Evolutionary conservation across 2,888 invertebrate species (phyloP), one percentile per base, ranked within the genome.

Genomic region (Leucozona laternaria): DNA sequence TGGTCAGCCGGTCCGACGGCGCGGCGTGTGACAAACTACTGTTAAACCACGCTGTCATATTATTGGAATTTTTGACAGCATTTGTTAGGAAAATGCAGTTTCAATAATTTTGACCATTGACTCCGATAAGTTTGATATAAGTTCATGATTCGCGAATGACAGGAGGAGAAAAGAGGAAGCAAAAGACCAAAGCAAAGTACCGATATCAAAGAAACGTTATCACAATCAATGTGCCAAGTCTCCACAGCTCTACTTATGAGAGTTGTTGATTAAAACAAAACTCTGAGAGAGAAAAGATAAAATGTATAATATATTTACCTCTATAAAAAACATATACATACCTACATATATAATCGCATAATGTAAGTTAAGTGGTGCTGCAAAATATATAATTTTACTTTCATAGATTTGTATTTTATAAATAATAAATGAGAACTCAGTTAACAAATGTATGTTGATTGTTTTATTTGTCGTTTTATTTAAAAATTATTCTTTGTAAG

Each of bases 91-190:
- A 58, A 45, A 66, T 60, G 37, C 66, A 62, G 57, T 72, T 68
- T 77, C 70, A 75, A 58, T 48, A 43, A 66, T 13, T 25, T 77
- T 79, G 79, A 79, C 62, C 75, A 53, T 68, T 84, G 79, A 79
- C 79, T 75, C 55, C 75, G 43, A 45, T 48, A 76, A 71, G 45
- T 55, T 62, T 45, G 2, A 17, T 22, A 53, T 53, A 58, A 37
- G 40, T n/a, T 6, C 6, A 66, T 25, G 20, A 17, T 10, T 28
- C 20, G 25, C 34, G 15, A 37, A 22, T 28, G 73, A 25, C 10
- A 17, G 57, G 17, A 22, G 57, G n/a, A 34, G 43, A 6, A 28
- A 50, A 25, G 25, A 70, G 7, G 15, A 57, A 34, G 34, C 55
- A 60, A 25, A 43, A 31, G 28, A 25, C 2, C 25, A 25, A 28